Evolutionary conservation across 1,140 invertebrate species (phyloP).

Genomic region (Meloidogyne chitwoodi): DNA sequence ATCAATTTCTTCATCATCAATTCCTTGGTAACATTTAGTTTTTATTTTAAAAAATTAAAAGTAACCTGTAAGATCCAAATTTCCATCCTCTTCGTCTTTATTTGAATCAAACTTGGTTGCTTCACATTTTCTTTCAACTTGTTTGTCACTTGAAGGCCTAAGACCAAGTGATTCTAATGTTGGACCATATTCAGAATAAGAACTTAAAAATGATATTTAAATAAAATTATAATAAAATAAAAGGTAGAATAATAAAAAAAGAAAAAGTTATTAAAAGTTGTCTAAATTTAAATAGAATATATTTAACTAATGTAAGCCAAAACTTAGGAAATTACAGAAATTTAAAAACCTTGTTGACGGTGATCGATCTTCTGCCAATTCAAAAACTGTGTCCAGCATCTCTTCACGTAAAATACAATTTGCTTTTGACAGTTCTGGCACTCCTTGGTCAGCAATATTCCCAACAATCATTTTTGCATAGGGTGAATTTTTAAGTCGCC

Average conservation of each 20-base stretch:
- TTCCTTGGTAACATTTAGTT: constrained; percentile 25
- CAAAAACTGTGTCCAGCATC: constrained; percentile 45
- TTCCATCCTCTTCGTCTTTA: constrained; percentile 30
- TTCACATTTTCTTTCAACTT: neutral
- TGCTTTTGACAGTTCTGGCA: constrained; percentile 34
- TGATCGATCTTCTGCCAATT: constrained; percentile 28
- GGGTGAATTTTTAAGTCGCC: constrained; percentile 46
- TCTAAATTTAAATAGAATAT: too few species aligned
- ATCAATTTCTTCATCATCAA: constrained; percentile 57
- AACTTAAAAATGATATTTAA: neutral
- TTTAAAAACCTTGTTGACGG: neutral
- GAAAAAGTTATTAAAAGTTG: too few species aligned
- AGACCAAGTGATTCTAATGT: constrained; percentile 42
- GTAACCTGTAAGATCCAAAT: constrained; percentile 47
- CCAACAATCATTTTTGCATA: constrained; percentile 45
- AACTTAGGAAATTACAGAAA: neutral
- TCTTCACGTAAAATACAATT: constrained; percentile 28
- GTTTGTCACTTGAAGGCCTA: neutral
- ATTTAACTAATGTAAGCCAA: too few species aligned
- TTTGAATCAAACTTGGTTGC: neutral
- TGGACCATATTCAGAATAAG: constrained; percentile 32
- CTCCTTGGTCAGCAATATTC: constrained; percentile 22
- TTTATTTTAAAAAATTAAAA: neutral
- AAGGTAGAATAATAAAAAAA: too few species aligned
- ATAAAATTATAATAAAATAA: too few species aligned